Conservation (phyloP, 1,140 invertebrate genomes). For the Zaprionus inermis region DNA sequence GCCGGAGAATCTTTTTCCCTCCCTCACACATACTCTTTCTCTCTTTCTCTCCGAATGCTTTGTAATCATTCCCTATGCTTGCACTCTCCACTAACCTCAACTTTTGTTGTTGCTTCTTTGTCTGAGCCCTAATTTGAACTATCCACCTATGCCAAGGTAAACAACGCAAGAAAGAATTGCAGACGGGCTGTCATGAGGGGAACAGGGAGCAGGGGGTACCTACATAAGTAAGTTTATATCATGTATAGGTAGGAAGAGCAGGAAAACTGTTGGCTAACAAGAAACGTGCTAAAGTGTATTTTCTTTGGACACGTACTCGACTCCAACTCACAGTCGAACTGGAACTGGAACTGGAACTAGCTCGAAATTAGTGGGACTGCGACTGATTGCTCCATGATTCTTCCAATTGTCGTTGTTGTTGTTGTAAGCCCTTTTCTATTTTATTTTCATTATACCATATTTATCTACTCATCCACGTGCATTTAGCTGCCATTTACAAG, state of each 20-base stretch:
- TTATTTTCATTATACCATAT: slow-evolving; percentile 82
- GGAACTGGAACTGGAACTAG: slow-evolving; percentile 65
- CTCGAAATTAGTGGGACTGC: slow-evolving; percentile 75
- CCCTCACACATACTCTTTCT: not conserved
- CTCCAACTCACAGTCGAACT: slow-evolving; percentile 13
- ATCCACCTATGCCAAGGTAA: slow-evolving; percentile 66
- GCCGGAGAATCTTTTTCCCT: no score
- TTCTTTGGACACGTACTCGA: slow-evolving; percentile 73
- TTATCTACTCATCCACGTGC: slow-evolving; percentile 82
- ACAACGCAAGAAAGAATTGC: slow-evolving; percentile 33
- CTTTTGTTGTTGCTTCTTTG: slow-evolving; percentile 28
- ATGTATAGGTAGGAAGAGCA: slow-evolving; percentile 44
- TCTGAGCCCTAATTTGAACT: slow-evolving; percentile 64
- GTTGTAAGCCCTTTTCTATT: slow-evolving; percentile 60
- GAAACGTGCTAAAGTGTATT: slow-evolving; percentile 82
- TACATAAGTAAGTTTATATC: slow-evolving; percentile 47
- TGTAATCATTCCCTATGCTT: not conserved
- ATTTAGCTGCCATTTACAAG: slow-evolving; percentile 70
- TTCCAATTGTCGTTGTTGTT: slow-evolving; percentile 40
- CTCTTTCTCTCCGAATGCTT: not conserved
- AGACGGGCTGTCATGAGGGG: not conserved
- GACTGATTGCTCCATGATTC: slow-evolving; percentile 58
- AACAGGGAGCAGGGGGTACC: not conserved
- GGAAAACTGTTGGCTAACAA: slow-evolving; percentile 72
- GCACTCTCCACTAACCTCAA: not conserved